Percentiles rank a stretch among this genome's conserved stretches.
phyloP scores from a whole-genome alignment of 2,888 invertebrate species.

The Tromatobia lineatoria region DNA sequence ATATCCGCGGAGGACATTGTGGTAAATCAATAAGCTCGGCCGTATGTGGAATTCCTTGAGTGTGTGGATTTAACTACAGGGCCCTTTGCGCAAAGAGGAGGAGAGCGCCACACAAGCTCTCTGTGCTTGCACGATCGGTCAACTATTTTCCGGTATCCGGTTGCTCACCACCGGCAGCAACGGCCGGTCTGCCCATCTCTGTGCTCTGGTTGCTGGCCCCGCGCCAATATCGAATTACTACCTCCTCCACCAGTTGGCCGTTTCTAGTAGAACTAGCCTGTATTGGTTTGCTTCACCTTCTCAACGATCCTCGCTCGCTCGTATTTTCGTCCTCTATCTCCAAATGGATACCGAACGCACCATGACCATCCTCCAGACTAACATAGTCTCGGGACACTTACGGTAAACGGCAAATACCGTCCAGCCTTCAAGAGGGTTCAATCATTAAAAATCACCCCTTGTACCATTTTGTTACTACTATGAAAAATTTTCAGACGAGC shows the following conservation, averaged over 20 bases:
- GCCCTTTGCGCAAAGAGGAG: conserved; percentile 3
- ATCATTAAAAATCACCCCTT: neutral
- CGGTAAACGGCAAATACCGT: neutral
- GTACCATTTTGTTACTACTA: no score
- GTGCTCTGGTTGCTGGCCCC: conserved; percentile 75
- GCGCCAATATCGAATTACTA: conserved; percentile 80
- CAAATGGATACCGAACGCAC: neutral
- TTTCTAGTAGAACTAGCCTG: conserved; percentile 1
- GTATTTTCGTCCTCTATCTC: neutral
- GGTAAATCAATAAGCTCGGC: conserved; percentile 4
- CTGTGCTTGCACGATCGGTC: conserved; percentile 49
- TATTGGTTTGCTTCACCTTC: conserved; percentile 64
- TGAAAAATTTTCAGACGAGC: no score
- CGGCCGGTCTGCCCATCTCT: conserved; percentile 31
- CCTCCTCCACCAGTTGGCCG: conserved; percentile 58
- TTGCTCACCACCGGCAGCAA: conserved; percentile 71
- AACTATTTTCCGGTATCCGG: conserved; percentile 65
- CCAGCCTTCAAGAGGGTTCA: neutral
- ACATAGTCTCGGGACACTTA: neutral
- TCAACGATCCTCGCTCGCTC: conserved; percentile 45
- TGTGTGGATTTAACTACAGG: neutral
- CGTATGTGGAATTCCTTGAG: conserved; percentile 6
- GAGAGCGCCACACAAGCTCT: neutral
- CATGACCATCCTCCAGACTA: neutral
- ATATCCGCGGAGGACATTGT: neutral